A percentile compares a stretch with the other conserved stretches of the same genome.
phyloP scores from a whole-genome alignment of 2,797 vertebrate genomes.

The Rhinella marina region DNA sequence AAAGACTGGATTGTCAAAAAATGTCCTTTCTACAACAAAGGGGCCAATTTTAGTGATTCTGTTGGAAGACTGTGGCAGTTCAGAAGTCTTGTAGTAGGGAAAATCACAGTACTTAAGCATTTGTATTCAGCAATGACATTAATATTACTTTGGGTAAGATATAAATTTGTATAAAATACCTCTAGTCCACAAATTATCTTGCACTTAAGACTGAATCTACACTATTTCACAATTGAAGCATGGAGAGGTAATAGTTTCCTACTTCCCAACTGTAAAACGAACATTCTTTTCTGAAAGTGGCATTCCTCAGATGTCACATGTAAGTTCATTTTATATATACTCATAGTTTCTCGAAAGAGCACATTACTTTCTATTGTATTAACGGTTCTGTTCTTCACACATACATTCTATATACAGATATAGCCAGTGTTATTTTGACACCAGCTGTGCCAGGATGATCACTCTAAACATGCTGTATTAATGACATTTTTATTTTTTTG shows the following conservation, averaged over 20 bases:
- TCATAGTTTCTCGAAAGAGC: neutral
- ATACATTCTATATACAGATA: neutral
- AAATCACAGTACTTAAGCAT: constrained; percentile 39
- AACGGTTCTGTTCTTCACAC: too few relatives aligned
- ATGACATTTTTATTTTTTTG: too few relatives aligned
- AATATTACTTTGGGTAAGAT: constrained; percentile 38
- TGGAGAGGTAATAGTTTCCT: constrained; percentile 11
- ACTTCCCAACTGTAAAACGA: constrained; percentile 13
- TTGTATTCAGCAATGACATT: constrained; percentile 39
- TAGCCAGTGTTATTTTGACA: too few relatives aligned
- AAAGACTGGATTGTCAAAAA: constrained; percentile 46
- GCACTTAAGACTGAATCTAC: constrained; percentile 10
- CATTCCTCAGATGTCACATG: neutral
- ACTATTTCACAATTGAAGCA: constrained; percentile 6
- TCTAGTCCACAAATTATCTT: constrained; percentile 32
- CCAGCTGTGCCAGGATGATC: too few relatives aligned
- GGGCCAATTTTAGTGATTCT: constrained; percentile 48
- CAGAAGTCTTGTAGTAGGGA: constrained; percentile 13
- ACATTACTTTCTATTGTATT: neutral
- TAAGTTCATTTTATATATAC: neutral
- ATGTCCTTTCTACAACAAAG: constrained; percentile 38
- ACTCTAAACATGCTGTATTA: too few relatives aligned
- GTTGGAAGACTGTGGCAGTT: constrained; percentile 42
- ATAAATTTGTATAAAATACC: constrained; percentile 39
- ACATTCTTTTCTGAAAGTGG: constrained; percentile 27